These are phyloP conservation scores for Tragelaphus imberbis DNA, from an alignment of 2,113 vertebrate genomes.

Conservation along the genomic window DNA sequence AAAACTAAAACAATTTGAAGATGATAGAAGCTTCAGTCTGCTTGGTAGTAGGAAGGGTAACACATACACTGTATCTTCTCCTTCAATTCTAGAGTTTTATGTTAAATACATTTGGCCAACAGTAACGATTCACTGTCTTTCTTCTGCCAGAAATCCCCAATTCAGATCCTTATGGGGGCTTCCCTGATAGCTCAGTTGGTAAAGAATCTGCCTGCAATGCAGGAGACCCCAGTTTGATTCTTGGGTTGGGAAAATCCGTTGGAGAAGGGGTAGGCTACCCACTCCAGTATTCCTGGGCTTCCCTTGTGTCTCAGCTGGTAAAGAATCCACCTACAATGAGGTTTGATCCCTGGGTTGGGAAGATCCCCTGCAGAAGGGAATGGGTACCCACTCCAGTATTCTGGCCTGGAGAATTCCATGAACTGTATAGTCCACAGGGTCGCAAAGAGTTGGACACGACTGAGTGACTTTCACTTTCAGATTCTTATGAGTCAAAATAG, in stretches of 20 bases:
- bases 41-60: not conserved
- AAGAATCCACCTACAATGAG: not conserved
- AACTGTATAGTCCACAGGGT: not conserved
- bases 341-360: not conserved
- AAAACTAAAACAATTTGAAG: not conserved
- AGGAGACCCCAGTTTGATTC: not conserved
- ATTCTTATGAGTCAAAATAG: not conserved
- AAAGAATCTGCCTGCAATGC: not conserved
- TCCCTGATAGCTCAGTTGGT: not conserved
- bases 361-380: not conserved
- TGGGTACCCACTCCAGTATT: not conserved
- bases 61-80: not conserved
- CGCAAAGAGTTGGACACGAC: not conserved
- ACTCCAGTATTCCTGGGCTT: not conserved
- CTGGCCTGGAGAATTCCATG: not conserved
- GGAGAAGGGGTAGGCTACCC: not conserved
- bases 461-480: not conserved
- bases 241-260: not conserved
- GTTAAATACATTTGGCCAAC: not conserved
- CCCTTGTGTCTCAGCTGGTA: not conserved
- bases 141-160: conserved; percentile 10
- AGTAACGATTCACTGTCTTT: not conserved
- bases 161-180: not conserved
- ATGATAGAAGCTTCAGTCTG: not conserved
- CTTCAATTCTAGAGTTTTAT: not conserved